Conservation (phyloP, 2,113 vertebrate species). For the Macrotis lagotis region DNA sequence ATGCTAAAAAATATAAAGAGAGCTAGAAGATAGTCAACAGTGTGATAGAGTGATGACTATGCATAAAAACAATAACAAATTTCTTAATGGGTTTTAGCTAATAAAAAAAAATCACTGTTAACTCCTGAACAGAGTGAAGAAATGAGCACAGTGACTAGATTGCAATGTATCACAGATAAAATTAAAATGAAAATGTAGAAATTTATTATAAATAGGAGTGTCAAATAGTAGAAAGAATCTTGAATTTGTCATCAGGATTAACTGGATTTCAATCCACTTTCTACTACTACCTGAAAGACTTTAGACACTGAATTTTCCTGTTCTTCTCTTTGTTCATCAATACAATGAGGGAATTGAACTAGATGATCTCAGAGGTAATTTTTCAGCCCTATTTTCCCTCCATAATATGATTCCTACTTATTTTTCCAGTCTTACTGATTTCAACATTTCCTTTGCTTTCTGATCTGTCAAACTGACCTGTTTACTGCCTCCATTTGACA, state of each 20-base stretch:
- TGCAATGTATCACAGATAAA: background rate
- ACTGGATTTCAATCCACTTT: background rate
- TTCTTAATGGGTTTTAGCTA: background rate
- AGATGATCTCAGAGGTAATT: background rate
- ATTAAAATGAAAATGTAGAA: background rate
- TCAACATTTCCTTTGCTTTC: background rate
- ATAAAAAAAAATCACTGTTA: background rate
- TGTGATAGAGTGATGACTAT: background rate
- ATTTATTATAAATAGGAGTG: background rate
- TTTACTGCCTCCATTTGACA: background rate
- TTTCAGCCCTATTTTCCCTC: background rate
- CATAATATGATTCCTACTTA: background rate
- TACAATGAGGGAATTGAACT: background rate
- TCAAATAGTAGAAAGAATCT: background rate
- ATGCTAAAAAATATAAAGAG: background rate
- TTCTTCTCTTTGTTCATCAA: background rate
- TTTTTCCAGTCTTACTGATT: background rate
- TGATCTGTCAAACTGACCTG: background rate
- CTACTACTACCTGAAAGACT: background rate
- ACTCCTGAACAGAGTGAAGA: background rate
- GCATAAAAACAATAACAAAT: background rate
- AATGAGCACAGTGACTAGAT: background rate
- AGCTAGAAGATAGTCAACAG: background rate
- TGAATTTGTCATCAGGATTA: background rate
- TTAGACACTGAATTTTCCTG: background rate